Evolutionary conservation across 2,113 vertebrate genomes (phyloP), one percentile per base, ranked within the genome.

Genomic region (Sturnira hondurensis): DNA sequence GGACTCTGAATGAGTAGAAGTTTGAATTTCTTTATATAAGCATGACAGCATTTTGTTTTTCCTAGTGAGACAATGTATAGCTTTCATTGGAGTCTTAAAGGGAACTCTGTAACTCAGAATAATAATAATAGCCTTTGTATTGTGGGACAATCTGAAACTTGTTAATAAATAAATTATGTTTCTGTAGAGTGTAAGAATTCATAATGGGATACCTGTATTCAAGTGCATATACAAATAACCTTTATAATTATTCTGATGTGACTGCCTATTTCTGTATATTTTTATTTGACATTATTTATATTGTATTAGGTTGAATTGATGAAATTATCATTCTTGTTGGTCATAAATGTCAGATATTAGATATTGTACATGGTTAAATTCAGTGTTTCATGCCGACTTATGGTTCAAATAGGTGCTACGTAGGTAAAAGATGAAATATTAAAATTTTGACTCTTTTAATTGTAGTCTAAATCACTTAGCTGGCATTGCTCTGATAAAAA

Each of bases 1-100:
- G 38, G 12, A 84, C 52, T 88, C 36, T 52, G 70, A 91, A 77
- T 84, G 47, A 90, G 14, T 80, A 93, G 63, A 86, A 84, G 74
- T 91, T 61, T 91, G n/a, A 74, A 84, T 95, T 95, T 93, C n/a
- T 87, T 91, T 78, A 5, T 83, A 38, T 86, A 80, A 78, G 38
- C 22, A 50, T 86, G 33, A 89, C 11, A 77, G 14, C 20, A 54
- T 63, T 94, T 88, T 80, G 10, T 65, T 89, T 86, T 81, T 89
- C 45, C 41, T 93, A 41, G 14, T 73, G 19, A 87, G 54, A 78
- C 6, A 86, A 82, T 68, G 50, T 19, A 4, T n/a, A 94, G n/a
- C 43, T 76, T 94, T 84, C 24, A 70, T 76, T 96, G 71, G 33
- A 83, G 89, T 92, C 24, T 92, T 91, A 93, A 91, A 93, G 41